A percentile compares a stretch with the other conserved stretches of the same genome.
phyloP scores from a whole-genome alignment of 2,888 invertebrate species.

The Andrena dorsata region DNA sequence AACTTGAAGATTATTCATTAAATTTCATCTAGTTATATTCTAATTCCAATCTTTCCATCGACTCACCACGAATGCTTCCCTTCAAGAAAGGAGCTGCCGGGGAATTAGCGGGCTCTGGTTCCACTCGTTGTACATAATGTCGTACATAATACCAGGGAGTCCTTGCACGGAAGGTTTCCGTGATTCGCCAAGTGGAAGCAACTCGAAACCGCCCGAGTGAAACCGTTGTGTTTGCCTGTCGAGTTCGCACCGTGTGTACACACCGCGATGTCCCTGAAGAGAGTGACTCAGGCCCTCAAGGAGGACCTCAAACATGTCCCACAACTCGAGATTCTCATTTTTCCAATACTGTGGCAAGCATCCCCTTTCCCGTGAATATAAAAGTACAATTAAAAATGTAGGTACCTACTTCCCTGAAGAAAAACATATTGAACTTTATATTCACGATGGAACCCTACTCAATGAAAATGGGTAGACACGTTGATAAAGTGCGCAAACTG shows the following conservation, averaged over 20 bases:
- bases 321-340: background rate
- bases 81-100: no score
- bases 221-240: constrained; percentile 39
- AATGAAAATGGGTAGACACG: no score
- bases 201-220: constrained; percentile 40
- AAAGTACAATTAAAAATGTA: background rate
- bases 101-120: constrained; percentile 4
- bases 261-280: constrained; percentile 22
- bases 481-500: no score
- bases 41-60: no score
- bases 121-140: background rate
- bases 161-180: constrained; percentile 28
- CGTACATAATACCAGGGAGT: background rate
- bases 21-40: no score
- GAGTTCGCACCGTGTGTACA: constrained; percentile 24
- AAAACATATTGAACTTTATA: no score
- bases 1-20: no score
- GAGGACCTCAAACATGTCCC: constrained; percentile 25
- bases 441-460: no score
- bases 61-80: no score
- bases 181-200: constrained; percentile 41
- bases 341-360: background rate
- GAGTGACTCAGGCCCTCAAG: constrained; percentile 35
- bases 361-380: background rate
- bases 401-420: no score